A percentile compares a stretch with the other conserved stretches of the same genome.
phyloP scores from a whole-genome alignment of 1,140 invertebrate species.

The Eupristina koningsbergeri region DNA sequence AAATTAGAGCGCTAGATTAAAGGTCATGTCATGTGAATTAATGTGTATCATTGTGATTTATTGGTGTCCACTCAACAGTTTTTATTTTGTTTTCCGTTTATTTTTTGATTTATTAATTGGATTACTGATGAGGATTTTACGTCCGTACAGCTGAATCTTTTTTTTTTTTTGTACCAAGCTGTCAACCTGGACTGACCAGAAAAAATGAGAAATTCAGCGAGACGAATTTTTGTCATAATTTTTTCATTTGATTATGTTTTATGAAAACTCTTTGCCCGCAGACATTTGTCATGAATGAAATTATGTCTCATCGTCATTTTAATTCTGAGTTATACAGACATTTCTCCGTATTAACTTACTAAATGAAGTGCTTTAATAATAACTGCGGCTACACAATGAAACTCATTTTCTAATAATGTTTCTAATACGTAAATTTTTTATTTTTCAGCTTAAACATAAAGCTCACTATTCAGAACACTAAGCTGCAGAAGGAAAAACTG shows the following conservation, averaged over 20 bases:
- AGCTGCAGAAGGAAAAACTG: not conserved
- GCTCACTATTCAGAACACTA: not conserved
- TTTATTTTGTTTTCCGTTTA: not conserved
- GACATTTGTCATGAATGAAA: not conserved
- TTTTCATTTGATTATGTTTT: not conserved
- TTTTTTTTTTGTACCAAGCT: too few species aligned
- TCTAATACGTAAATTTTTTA: conserved; percentile 5
- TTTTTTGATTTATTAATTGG: conserved; percentile 29
- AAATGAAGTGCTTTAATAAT: too few species aligned
- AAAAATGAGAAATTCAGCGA: too few species aligned
- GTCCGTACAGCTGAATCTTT: too few species aligned
- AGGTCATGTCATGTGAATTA: not conserved
- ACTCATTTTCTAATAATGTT: not conserved
- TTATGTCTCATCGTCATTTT: too few species aligned
- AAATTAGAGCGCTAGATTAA: conserved; percentile 15
- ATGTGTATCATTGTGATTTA: not conserved
- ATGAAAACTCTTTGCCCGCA: not conserved
- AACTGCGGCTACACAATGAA: too few species aligned
- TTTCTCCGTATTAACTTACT: too few species aligned
- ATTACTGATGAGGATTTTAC: conserved; percentile 10
- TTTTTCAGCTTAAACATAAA: conserved; percentile 8
- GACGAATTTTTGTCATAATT: too few species aligned
- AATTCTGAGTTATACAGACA: too few species aligned
- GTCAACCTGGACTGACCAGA: too few species aligned
- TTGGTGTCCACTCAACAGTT: not conserved